phyloP scores from a whole-genome alignment of 2,113 vertebrate genomes.

The Nothobranchius furzeri region DNA sequence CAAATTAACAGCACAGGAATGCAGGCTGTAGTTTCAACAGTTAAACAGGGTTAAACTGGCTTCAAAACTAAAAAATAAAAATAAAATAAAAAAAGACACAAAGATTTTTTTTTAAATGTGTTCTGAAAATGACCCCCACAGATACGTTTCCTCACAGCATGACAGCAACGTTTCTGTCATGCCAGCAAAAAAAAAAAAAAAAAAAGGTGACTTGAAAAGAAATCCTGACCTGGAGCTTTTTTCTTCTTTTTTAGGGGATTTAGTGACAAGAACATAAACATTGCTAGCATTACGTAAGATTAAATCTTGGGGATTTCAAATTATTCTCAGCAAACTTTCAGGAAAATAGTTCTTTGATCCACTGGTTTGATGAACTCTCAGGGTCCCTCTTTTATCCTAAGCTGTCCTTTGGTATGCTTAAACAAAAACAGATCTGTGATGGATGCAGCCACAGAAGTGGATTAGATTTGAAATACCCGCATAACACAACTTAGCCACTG shows the following conservation, averaged over 20 bases:
- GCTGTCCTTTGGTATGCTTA: slow-evolving; percentile 34
- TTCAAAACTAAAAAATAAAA: neutral
- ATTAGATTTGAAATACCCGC: slow-evolving; percentile 35
- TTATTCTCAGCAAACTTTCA: slow-evolving; percentile 19
- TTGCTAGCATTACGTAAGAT: slow-evolving; percentile 13
- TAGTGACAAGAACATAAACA: neutral
- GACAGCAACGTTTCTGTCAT: neutral
- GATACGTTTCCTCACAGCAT: neutral
- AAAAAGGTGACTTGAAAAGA: neutral
- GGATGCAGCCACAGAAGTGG: slow-evolving; percentile 12
- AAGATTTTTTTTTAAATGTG: no score
- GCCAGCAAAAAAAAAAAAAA: neutral
- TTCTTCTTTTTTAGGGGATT: no score
- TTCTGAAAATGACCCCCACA: neutral
- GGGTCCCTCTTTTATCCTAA: slow-evolving; percentile 43
- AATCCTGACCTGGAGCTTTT: no score
- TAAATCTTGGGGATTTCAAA: slow-evolving; percentile 2
- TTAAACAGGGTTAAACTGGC: neutral
- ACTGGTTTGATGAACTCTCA: slow-evolving; percentile 62
- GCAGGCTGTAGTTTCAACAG: neutral
- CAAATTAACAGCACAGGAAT: neutral
- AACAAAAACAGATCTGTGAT: slow-evolving; percentile 35
- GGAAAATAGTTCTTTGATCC: slow-evolving; percentile 33
- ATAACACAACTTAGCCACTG: slow-evolving; percentile 22
- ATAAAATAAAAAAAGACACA: neutral